These are phyloP conservation scores for Cephus runcator DNA, from an alignment of 2,888 invertebrate species.

Conservation along the genomic window DNA sequence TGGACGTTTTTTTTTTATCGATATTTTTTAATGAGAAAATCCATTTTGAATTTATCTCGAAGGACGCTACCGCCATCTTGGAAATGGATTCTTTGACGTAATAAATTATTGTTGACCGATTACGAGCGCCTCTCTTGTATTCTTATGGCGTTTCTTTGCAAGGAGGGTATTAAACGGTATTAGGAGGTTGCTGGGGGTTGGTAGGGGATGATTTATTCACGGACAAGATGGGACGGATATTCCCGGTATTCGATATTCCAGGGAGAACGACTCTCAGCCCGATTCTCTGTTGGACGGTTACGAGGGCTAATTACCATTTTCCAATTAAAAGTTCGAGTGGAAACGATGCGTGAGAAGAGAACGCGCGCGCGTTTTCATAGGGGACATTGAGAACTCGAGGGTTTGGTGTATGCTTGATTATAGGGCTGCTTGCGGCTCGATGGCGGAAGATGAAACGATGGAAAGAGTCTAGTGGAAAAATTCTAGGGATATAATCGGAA, in stretches of 20 bases:
- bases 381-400: neutral
- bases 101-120: neutral
- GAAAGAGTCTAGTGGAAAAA: neutral
- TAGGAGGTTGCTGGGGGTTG: neutral
- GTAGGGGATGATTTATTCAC: neutral
- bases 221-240: neutral
- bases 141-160: neutral
- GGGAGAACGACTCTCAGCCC: conserved; percentile 3
- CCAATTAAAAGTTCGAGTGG: conserved; percentile 44
- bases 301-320: conserved; percentile 43
- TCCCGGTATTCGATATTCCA: neutral
- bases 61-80: neutral
- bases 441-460: neutral
- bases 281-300: conserved; percentile 22
- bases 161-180: neutral
- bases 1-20: conserved; percentile 41
- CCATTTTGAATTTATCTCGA: neutral
- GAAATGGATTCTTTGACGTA: neutral
- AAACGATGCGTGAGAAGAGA: conserved; percentile 13
- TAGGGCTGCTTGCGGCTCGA: neutral
- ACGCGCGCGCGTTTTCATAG: neutral
- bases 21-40: conserved; percentile 53
- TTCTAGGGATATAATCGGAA: neutral
- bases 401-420: neutral
- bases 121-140: neutral